Percentiles rank a stretch among this genome's conserved stretches.
phyloP scores from a whole-genome alignment of 37 sponge, comb jelly and placozoan genomes.

The Theonella swinhoei region DNA sequence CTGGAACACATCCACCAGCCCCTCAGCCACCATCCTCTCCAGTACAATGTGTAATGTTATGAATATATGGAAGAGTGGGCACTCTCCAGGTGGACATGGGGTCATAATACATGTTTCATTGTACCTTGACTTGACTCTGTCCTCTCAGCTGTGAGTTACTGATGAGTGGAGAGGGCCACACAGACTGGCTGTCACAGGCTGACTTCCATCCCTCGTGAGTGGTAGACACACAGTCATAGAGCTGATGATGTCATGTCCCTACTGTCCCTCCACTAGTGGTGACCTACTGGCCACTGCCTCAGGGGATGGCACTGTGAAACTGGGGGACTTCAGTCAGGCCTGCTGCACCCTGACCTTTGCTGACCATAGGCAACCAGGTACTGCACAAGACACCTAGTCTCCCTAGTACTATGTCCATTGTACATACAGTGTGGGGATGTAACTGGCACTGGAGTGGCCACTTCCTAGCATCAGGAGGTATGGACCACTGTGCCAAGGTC shows the following conservation, averaged over 20 bases:
- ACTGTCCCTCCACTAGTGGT: conserved; percentile 44
- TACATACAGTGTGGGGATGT: conserved; percentile 89
- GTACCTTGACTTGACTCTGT: too few species aligned
- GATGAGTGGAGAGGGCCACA: conserved; percentile 91
- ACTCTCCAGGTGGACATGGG: conserved; percentile 68
- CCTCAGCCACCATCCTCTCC: conserved; percentile 63
- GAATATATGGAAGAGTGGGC: conserved; percentile 91
- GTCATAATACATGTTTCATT: too few species aligned
- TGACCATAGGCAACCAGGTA: conserved; percentile 90
- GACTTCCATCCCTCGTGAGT: conserved; percentile 65
- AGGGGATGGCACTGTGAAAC: conserved; percentile 90
- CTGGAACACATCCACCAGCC: neutral
- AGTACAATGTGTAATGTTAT: conserved; percentile 73
- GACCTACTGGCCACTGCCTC: conserved; percentile 77
- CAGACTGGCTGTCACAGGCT: conserved; percentile 80
- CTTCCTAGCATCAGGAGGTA: conserved; percentile 74
- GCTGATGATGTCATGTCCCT: too few species aligned
- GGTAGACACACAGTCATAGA: neutral
- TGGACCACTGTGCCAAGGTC: conserved; percentile 88
- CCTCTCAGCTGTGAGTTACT: conserved; percentile 63
- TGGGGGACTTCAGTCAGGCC: conserved; percentile 83
- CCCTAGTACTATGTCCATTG: neutral
- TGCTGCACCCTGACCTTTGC: conserved; percentile 65
- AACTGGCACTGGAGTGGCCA: conserved; percentile 84
- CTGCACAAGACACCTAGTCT: neutral